Conservation (phyloP, 2,888 invertebrate species). For the Synergus japonicus region DNA sequence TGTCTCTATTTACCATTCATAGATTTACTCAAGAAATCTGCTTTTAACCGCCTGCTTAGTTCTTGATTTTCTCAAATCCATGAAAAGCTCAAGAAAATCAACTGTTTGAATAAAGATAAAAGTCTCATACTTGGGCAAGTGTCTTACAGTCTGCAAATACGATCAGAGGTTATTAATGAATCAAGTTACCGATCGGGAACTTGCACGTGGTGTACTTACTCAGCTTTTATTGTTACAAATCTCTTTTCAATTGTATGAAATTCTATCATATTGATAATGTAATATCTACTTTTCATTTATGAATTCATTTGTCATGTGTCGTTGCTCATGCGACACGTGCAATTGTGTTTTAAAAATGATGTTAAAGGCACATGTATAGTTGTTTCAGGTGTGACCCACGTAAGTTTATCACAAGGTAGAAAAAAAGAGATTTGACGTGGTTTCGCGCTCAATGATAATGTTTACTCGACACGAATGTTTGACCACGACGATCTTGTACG, state of each 20-base stretch:
- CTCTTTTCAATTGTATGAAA: not conserved
- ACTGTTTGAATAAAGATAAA: constrained; percentile 2
- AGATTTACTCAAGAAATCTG: not conserved
- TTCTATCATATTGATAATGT: not conserved
- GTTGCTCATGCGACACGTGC: not conserved
- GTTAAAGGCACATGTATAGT: constrained; percentile 39
- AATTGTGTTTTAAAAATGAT: constrained; percentile 20
- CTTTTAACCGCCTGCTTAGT: not conserved
- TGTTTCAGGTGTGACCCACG: constrained; percentile 54
- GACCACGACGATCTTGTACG: constrained; percentile 64
- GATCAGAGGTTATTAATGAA: not conserved
- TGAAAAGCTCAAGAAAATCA: not conserved
- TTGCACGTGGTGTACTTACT: not conserved
- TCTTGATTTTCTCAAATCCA: not conserved
- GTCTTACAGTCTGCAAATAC: not conserved
- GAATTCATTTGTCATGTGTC: not conserved
- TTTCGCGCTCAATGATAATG: constrained; percentile 65
- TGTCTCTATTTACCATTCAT: not conserved
- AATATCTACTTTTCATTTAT: not conserved
- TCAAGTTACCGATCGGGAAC: not conserved
- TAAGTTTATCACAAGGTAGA: constrained; percentile 42
- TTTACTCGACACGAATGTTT: constrained; percentile 71
- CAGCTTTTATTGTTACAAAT: not conserved
- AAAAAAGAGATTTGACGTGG: constrained; percentile 59
- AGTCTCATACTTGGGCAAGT: not conserved